A percentile compares a stretch with the other conserved stretches of the same genome.
These are phyloP conservation scores for Gorilla gorilla DNA, from an alignment of 2,113 vertebrate species.

Conservation along the genomic window DNA sequence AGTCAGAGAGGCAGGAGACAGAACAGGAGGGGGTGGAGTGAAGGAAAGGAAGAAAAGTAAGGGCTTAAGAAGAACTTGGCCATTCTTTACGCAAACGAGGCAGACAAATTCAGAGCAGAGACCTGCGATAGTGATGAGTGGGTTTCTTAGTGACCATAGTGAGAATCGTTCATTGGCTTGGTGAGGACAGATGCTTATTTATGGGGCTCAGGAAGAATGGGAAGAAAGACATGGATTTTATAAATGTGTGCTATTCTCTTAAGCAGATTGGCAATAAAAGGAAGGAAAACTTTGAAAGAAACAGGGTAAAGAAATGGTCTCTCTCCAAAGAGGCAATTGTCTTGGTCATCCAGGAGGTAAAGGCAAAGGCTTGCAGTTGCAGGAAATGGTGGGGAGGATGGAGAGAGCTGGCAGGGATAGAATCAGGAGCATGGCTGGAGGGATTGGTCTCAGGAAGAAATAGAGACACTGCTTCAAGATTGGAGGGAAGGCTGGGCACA, in stretches of 20 bases:
- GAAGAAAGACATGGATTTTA: not conserved
- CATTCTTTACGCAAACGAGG: not conserved
- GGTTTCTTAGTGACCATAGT: not conserved
- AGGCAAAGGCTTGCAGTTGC: not conserved
- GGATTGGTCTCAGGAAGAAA: not conserved
- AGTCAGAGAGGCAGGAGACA: not conserved
- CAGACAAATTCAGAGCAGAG: not conserved
- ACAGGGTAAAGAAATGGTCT: not conserved
- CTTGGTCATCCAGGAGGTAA: not conserved
- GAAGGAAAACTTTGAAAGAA: not conserved
- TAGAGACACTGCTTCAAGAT: not conserved
- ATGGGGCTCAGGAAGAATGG: not conserved
- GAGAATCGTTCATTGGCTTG: not conserved
- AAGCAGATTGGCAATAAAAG: not conserved
- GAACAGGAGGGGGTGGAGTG: not conserved
- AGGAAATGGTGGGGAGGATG: not conserved
- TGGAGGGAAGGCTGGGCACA: not conserved
- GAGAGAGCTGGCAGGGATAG: not conserved
- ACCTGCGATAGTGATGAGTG: not conserved
- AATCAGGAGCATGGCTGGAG: not conserved
- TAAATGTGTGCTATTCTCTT: not conserved
- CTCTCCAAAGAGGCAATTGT: not conserved
- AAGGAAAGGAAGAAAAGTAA: not conserved
- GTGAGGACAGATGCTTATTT: not conserved
- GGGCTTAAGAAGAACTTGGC: not conserved